Conservation (phyloP, 1,140 invertebrate genomes). For the Diplogasteroides magnus region DNA sequence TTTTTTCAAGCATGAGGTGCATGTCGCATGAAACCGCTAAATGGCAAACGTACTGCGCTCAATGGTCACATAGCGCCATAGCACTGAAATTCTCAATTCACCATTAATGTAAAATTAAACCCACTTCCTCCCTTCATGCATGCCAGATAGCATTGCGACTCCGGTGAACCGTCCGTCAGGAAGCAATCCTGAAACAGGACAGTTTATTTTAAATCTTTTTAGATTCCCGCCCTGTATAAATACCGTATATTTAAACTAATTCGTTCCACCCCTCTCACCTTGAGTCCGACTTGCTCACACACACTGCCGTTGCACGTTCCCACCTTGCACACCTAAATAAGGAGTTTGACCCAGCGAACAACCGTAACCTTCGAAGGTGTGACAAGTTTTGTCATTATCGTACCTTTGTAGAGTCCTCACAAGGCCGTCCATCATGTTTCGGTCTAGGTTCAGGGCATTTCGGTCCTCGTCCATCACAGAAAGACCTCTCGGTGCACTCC, state of each 20-base stretch:
- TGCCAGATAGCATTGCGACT: conserved; percentile 88
- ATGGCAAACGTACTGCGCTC: too few relatives aligned
- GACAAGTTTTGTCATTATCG: too few relatives aligned
- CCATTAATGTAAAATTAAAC: too few relatives aligned
- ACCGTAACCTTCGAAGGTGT: too few relatives aligned
- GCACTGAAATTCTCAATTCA: too few relatives aligned
- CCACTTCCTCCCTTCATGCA: conserved; percentile 75
- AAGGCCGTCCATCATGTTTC: conserved; percentile 71
- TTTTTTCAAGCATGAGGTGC: too few relatives aligned
- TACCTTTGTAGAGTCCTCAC: conserved; percentile 62
- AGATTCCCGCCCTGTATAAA: too few relatives aligned
- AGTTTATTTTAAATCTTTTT: too few relatives aligned
- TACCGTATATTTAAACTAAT: neutral
- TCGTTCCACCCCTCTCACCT: conserved; percentile 41
- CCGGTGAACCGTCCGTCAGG: conserved; percentile 81
- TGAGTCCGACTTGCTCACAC: conserved; percentile 85
- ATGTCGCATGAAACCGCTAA: too few relatives aligned
- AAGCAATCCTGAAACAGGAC: conserved; percentile 71
- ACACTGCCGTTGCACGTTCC: conserved; percentile 87
- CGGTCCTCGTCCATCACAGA: conserved; percentile 66
- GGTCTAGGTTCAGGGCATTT: conserved; percentile 73
- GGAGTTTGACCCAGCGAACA: too few relatives aligned
- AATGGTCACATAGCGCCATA: too few relatives aligned
- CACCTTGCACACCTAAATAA: conserved; percentile 85
- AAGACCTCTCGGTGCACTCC: conserved; percentile 42